Percentiles rank a stretch among this genome's conserved stretches.
These are phyloP conservation scores for Urocyon cinereoargenteus DNA, from an alignment of 2,797 vertebrate genomes.

Conservation along the genomic window DNA sequence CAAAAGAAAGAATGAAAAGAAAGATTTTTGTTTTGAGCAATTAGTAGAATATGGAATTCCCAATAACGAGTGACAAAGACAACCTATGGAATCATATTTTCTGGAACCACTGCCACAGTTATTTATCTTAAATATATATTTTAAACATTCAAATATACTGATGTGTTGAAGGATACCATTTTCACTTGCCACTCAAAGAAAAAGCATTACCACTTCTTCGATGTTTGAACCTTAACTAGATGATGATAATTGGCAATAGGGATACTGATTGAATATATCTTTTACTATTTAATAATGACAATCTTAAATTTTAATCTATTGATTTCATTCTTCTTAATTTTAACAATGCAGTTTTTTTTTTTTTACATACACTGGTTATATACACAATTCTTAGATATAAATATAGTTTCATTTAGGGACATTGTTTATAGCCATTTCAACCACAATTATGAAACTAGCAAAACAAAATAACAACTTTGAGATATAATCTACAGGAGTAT, in stretches of 20 bases:
- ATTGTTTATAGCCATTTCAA: constrained; percentile 35
- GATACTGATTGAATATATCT: not conserved
- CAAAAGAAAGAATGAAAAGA: not conserved
- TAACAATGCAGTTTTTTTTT: not conserved
- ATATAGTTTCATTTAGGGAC: not conserved
- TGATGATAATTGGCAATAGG: not conserved
- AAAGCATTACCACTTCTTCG: not conserved
- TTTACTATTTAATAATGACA: not conserved
- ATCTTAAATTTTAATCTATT: not conserved
- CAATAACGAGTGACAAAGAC: not conserved
- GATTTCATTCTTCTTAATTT: not conserved
- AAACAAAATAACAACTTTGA: constrained; percentile 27
- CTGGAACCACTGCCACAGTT: not conserved
- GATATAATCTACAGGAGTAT: not conserved
- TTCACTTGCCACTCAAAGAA: not conserved
- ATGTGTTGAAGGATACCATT: not conserved
- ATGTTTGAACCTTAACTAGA: not conserved
- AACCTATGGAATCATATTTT: not conserved
- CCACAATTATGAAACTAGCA: constrained; percentile 23
- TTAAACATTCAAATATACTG: not conserved
- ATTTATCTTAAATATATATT: not conserved
- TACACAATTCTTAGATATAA: not conserved
- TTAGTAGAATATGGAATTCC: not conserved
- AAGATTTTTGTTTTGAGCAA: not conserved
- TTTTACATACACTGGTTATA: not conserved